Base-by-base conservation (phyloP, 2,888 invertebrate genomes). In the Deroplatys truncata region DNA sequence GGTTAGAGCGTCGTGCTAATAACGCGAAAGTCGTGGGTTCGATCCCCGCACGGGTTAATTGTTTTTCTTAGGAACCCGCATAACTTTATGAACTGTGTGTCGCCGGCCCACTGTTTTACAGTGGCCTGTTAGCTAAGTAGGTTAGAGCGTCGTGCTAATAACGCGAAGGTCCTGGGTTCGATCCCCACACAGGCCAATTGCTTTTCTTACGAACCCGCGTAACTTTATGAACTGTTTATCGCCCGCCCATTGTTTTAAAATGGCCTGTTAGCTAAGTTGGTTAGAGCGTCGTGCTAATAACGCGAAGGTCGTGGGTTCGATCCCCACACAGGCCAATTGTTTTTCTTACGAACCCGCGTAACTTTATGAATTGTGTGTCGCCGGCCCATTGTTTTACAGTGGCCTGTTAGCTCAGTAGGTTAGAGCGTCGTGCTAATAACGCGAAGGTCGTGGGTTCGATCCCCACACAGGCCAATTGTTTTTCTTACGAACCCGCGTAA, bases 241-340 rank as follows among this genome's bases (percentile, higher is more conserved):
- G n/a, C n/a, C n/a, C n/a, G n/a, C n/a, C n/a, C n/a, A n/a, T n/a
- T n/a, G n/a, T n/a, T n/a, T n/a, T n/a, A n/a, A n/a, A n/a, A 31
- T 35, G 90, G 90, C 89, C 90, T 86, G 89, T 90, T 90, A 90
- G 90, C 89, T 90, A 89, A 89, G 90, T 88, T 90, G 90, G 90
- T 89, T 90, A 90, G 90, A 88, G 90, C 90, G 90, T 88, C 88
- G 90, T 90, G 90, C 89, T 90, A 90, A 90, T 90, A 90, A 90
- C 90, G 90, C 90, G 89, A 89, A 90, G 89, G 90, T 90, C 90
- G 90, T 90, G 90, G 90, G 90, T 90, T 90, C 90, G 90, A 90
- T 89, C 90, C 90, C 89, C 90, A 82, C 90, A 90, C 89, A 89
- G 90, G 89, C 90, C 90, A 35, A n/a, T n/a, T n/a, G n/a, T n/a